These are phyloP conservation scores for Saccopteryx leptura DNA, from an alignment of 2,113 vertebrate species.

Conservation along the genomic window DNA sequence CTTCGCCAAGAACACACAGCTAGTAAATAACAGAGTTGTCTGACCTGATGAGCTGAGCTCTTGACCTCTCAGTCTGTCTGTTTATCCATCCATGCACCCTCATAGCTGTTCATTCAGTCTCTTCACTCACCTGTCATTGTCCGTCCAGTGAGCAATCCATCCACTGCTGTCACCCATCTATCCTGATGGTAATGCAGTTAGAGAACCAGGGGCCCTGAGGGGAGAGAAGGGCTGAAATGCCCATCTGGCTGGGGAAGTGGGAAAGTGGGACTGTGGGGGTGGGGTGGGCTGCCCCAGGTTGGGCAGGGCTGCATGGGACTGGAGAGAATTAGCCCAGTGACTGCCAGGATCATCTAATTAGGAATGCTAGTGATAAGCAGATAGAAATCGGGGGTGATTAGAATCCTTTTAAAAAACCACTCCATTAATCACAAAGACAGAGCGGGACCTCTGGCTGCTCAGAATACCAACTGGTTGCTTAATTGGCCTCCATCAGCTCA, in stretches of 20 bases:
- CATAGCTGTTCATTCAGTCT: background rate
- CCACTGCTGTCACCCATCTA: slow-evolving; percentile 68
- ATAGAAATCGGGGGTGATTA: slow-evolving; percentile 93
- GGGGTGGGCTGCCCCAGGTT: slow-evolving; percentile 14
- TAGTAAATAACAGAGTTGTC: background rate
- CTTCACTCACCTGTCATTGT: slow-evolving; percentile 56
- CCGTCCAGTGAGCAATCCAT: slow-evolving; percentile 51
- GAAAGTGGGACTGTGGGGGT: accelerated
- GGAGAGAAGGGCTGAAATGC: slow-evolving; percentile 41
- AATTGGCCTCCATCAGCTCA: slow-evolving; percentile 89
- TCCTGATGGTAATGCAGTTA: slow-evolving; percentile 82
- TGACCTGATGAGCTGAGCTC: background rate
- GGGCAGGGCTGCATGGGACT: background rate
- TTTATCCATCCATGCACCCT: background rate
- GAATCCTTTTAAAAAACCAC: slow-evolving; percentile 94
- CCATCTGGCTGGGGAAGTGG: slow-evolving; percentile 73
- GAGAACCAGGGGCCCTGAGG: slow-evolving; percentile 49
- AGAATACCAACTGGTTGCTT: slow-evolving; percentile 90
- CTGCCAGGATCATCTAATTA: slow-evolving; percentile 93
- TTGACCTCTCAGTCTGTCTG: background rate
- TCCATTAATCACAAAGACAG: slow-evolving; percentile 94
- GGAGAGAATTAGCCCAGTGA: slow-evolving; percentile 90
- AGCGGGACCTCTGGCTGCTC: slow-evolving; percentile 90
- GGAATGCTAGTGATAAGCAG: slow-evolving; percentile 93
- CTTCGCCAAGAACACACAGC: background rate